Evolutionary conservation across 2,888 invertebrate genomes (phyloP), one percentile per base, ranked within the genome.

Genomic region (Hecatera dysodea): DNA sequence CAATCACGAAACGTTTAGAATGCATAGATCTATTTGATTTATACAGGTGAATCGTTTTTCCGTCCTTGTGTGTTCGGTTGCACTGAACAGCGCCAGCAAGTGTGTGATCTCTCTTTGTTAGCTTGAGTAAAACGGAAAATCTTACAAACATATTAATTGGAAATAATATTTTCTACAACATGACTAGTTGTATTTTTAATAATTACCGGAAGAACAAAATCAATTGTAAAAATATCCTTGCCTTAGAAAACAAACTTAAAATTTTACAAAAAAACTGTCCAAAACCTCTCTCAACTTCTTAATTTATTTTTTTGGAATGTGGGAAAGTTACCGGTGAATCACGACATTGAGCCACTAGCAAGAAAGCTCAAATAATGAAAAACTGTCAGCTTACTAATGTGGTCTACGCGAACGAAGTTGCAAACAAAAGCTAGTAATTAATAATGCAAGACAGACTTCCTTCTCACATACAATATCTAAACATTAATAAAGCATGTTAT

Each of bases 1-100:
- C 87, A 86, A 87, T 87, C 87, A 87, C 67, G 69, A 80, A 86
- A 81, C 84, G 82, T 87, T 87, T 81, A 84, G 84, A 85, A 84
- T 87, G 80, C 86, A 86, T 85, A 83, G 84, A 78, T 82, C n/a
- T n/a, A n/a, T 85, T 80, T 86, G 84, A 86, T 81, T 86, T 81
- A 86, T 83, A 83, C 84, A 84, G 81, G 85, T 84, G 84, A 84
- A 80, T 82, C 67, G 76, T 74, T 72, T 77, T 71, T 78, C 67
- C 82, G 80, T 85, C 80, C 82, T 86, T 82, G 80, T 74, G 75
- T 69, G 52, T 65, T 83, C 72, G 85, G 85, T 85, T 74, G 68
- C 60, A 44, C 46, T 52, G 63, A 77, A 64, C 67, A 62, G 52
- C 65, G 68, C 48, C 59, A 55, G 52, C 42, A 57, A 72, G 33